Percentiles rank a stretch among this genome's conserved stretches.
phyloP scores from a whole-genome alignment of 2,113 vertebrate genomes.

The Bucco capensis region DNA sequence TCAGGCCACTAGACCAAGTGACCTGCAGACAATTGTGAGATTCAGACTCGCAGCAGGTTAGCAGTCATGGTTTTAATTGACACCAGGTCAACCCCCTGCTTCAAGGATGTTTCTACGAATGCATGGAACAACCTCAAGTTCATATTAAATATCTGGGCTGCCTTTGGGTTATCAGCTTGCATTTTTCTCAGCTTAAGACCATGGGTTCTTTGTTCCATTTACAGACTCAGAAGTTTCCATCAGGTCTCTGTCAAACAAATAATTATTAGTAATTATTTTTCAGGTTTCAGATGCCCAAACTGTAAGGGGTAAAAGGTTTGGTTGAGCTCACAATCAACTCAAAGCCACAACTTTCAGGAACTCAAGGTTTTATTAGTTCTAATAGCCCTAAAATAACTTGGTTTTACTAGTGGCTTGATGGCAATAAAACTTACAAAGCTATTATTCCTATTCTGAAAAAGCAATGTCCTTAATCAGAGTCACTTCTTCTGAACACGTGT shows the following conservation, averaged over 20 bases:
- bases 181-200: neutral
- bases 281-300: neutral
- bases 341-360: neutral
- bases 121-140: neutral
- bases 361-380: neutral
- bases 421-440: neutral
- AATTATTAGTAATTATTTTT: neutral
- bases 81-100: neutral
- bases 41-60: neutral
- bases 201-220: neutral
- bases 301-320: neutral
- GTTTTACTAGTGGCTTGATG: neutral
- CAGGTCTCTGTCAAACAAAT: neutral
- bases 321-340: neutral
- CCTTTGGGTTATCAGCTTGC: neutral
- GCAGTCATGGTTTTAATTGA: neutral
- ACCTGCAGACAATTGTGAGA: neutral
- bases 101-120: accelerated
- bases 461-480: neutral
- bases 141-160: neutral
- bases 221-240: neutral
- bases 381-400: neutral
- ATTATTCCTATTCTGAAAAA: neutral
- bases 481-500: neutral
- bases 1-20: neutral